A percentile compares a stretch with the other conserved stretches of the same genome.
Evolutionary conservation across 2,113 vertebrate species (phyloP).

Genomic region (Pithys albifrons): DNA sequence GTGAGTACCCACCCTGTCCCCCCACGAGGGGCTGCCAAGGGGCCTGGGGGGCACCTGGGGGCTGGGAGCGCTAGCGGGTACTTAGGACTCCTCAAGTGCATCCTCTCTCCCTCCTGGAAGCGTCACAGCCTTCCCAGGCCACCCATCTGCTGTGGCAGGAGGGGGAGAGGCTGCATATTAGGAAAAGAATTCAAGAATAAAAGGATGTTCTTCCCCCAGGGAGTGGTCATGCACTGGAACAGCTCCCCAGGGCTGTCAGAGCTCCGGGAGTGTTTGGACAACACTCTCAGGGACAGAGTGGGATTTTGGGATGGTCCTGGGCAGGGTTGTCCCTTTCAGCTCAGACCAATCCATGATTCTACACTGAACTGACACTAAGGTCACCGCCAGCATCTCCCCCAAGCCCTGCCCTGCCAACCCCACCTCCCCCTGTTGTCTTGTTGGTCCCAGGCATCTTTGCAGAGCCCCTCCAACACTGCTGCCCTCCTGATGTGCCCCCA

Average conservation of each 20-base stretch:
- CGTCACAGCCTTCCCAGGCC: fast-evolving
- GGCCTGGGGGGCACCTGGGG: fast-evolving
- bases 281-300: fast-evolving
- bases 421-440: fast-evolving
- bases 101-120: neutral
- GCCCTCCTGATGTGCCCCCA: fast-evolving
- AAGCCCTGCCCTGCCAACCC: neutral
- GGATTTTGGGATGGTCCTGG: neutral
- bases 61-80: fast-evolving
- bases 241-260: neutral
- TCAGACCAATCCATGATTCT: neutral
- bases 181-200: fast-evolving
- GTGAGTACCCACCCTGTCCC: slow-evolving; percentile 78
- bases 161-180: fast-evolving
- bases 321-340: neutral
- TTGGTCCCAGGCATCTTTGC: neutral
- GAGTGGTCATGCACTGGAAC: neutral
- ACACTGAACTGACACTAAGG: fast-evolving
- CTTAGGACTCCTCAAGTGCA: fast-evolving
- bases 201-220: fast-evolving
- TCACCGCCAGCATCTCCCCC: neutral
- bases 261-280: neutral
- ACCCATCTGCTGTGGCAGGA: fast-evolving
- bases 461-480: neutral
- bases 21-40: fast-evolving